These are phyloP conservation scores for Etheostoma perlongum DNA, from an alignment of 2,797 vertebrate genomes.

Conservation along the genomic window DNA sequence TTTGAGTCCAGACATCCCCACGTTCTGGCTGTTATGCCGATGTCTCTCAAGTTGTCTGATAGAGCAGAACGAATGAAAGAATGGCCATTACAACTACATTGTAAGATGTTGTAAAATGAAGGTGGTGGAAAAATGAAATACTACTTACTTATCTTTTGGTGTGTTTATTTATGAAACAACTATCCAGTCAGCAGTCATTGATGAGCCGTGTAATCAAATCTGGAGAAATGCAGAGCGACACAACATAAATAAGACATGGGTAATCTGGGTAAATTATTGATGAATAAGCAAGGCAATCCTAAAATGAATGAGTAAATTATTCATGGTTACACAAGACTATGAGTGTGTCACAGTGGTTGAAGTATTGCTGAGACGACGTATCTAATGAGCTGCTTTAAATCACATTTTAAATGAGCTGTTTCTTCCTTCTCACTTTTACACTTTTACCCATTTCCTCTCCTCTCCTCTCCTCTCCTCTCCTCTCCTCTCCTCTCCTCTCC, in stretches of 20 bases:
- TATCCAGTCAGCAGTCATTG: constrained; percentile 33
- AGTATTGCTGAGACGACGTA: constrained; percentile 45
- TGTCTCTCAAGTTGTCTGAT: constrained; percentile 1
- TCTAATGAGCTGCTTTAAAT: constrained; percentile 65
- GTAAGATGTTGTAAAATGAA: background rate
- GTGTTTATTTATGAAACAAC: constrained; percentile 40
- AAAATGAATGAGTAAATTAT: constrained; percentile 75
- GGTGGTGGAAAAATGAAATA: constrained; percentile 4
- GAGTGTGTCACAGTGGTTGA: constrained; percentile 57
- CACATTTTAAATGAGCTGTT: constrained; percentile 47
- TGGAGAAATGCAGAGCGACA: constrained; percentile 47
- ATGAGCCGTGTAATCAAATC: constrained; percentile 57
- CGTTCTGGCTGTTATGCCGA: background rate
- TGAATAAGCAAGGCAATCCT: constrained; percentile 65
- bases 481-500: background rate
- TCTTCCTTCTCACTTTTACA: constrained; percentile 18
- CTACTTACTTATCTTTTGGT: constrained; percentile 22
- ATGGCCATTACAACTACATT: background rate
- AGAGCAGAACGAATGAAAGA: constrained; percentile 15
- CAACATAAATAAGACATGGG: constrained; percentile 61
- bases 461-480: no score
- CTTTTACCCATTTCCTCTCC: constrained; percentile 6
- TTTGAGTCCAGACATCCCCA: background rate
- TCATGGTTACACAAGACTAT: constrained; percentile 61
- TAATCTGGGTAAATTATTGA: constrained; percentile 71